phyloP scores from a whole-genome alignment of 2,113 vertebrate genomes.

The Casuarius casuarius region DNA sequence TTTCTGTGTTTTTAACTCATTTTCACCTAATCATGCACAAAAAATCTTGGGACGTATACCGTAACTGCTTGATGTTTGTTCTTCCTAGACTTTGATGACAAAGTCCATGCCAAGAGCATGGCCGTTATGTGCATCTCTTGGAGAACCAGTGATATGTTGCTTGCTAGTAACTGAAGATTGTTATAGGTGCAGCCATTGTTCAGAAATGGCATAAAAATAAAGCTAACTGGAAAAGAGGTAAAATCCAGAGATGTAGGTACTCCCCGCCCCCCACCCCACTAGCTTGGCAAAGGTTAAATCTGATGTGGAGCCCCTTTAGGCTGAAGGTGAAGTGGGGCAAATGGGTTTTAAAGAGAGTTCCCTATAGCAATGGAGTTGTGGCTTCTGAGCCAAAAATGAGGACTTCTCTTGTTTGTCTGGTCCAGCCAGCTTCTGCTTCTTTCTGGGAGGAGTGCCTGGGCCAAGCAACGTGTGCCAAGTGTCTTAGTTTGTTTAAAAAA shows the following conservation, averaged over 20 bases:
- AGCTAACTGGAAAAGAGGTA: not conserved
- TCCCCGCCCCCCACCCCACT: too few relatives aligned
- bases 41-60: fast-evolving
- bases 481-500: not conserved
- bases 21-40: not conserved
- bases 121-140: fast-evolving
- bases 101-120: not conserved
- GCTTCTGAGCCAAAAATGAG: not conserved
- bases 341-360: not conserved
- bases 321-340: not conserved
- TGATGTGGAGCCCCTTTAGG: not conserved
- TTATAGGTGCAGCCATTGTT: fast-evolving
- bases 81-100: too few relatives aligned
- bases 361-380: not conserved
- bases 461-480: too few relatives aligned
- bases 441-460: not conserved
- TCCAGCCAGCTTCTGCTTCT: not conserved
- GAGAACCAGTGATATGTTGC: not conserved
- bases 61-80: fast-evolving
- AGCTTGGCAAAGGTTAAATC: not conserved
- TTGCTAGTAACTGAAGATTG: not conserved
- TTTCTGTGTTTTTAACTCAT: not conserved
- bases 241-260: not conserved
- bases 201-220: too few relatives aligned
- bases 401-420: not conserved